Evolutionary conservation across 35 echinoderm and acorn worm genomes (phyloP), one percentile per base, ranked within the genome.

Genomic region (Eucidaris tribuloides): DNA sequence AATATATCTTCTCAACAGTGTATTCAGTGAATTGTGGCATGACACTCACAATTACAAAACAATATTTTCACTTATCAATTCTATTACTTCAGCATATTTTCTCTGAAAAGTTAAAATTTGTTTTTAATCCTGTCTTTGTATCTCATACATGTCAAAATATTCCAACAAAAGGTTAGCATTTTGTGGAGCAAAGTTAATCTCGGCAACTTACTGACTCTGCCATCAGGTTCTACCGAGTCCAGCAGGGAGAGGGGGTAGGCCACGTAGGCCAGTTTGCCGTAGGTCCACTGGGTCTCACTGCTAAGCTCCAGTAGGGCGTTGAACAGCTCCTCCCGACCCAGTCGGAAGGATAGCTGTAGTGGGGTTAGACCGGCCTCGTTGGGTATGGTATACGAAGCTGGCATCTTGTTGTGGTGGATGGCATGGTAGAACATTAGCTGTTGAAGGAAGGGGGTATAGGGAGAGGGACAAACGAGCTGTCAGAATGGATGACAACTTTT

Each of bases 401-500:
- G 90, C 90, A 89, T 84, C 62, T 89, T 89, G 81, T 84, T 78
- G 25, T 92, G 90, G 52, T 81, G 81, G 30, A 93, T 80, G 5
- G 82, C 90, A 79, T 98, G 83, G 24, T 87, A 89, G 62, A 93
- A 98, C 86, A 98, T 89, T 14, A 86, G 31, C 95, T 98, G 66
- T 9, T 43, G n/a, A n/a, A n/a, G n/a, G n/a, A n/a, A n/a, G n/a
- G n/a, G n/a, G n/a, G n/a, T n/a, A n/a, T n/a, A n/a, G 45, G 43
- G 13, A 87, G 72, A 19, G 46, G 41, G 65, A 85, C 30, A 36
- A 23, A 35, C 35, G n/a, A 23, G 48, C 48, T 52, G n/a, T n/a
- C n/a, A n/a, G n/a, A n/a, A n/a, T n/a, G n/a, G n/a, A n/a, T n/a
- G n/a, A n/a, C n/a, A n/a, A n/a, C n/a, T n/a, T n/a, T n/a, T n/a